Base-by-base conservation (phyloP, 2,113 vertebrate species). In the Mesocricetus auratus region DNA sequence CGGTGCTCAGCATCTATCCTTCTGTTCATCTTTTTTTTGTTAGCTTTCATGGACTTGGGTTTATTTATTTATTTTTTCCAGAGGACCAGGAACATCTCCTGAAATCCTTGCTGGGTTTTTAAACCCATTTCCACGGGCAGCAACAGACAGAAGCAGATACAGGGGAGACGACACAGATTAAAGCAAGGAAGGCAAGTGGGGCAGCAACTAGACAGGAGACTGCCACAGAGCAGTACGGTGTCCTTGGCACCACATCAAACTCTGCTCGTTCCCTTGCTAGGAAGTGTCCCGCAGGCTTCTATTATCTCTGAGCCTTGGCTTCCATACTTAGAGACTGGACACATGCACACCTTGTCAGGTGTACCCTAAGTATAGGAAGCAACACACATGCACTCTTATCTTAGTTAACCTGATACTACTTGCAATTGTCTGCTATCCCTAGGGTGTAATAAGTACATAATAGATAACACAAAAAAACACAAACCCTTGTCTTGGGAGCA, bases 391-490 rank as follows among this genome's bases (percentile, higher is more conserved):
- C 8, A 31, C 33, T 77, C 69, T 85, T 29, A 93, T 75, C 88
- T 87, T 87, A 89, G 33, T 85, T 66, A 95, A 88, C 68, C n/a
- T 88, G 85, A 90, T 88, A 89, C 22, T 89, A 45, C 47, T 82
- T 66, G 33, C 29, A 82, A 60, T 42, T 45, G 11, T 13, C 66
- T 86, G 15, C 47, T 73, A 53, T 87, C 53, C 22, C n/a, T 45
- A 69, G 31, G 29, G 36, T 19, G 69, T 13, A 75, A 42, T 69
- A 91, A 71, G 10, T 50, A 29, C 47, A 85, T 42, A 82, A 56
- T 93, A 87, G 89, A 69, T 7, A 62, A 22, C 10, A 45, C 24
- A 42, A 62, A 83, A 83, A 29, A 62, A 42, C 13, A 60, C 42
- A 53, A 81, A 56, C 78, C 36, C n/a, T 47, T 93, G 3, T 5